These are phyloP conservation scores for Leptodactylus fallax DNA, from an alignment of 2,797 vertebrate genomes.

Conservation along the genomic window DNA sequence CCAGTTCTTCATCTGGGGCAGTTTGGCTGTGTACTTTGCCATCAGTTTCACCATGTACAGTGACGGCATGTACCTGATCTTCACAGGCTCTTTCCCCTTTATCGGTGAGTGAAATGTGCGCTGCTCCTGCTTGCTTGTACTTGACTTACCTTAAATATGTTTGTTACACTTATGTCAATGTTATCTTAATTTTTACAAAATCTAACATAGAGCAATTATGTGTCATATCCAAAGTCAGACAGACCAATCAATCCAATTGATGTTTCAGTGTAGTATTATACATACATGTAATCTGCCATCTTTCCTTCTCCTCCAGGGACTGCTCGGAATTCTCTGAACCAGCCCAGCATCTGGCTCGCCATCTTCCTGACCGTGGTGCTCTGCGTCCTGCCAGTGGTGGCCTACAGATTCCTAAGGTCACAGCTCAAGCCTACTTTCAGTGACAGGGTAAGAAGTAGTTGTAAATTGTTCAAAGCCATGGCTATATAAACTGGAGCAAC, in stretches of 20 bases:
- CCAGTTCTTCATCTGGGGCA: constrained; percentile 94
- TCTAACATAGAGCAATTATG: neutral
- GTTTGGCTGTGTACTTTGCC: constrained; percentile 90
- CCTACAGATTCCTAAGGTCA: constrained; percentile 80
- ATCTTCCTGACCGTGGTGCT: constrained; percentile 84
- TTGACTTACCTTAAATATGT: no score
- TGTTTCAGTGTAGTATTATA: neutral
- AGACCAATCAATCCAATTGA: neutral
- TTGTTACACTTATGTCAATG: no score
- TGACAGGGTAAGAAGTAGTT: constrained; percentile 81
- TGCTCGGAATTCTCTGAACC: constrained; percentile 85
- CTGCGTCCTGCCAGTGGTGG: constrained; percentile 84
- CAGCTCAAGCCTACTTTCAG: constrained; percentile 82
- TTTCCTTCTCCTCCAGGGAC: constrained; percentile 78
- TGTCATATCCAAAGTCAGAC: neutral
- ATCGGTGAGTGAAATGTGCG: constrained; percentile 80
- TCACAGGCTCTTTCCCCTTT: constrained; percentile 87
- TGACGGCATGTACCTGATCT: constrained; percentile 89
- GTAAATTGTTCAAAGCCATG: neutral
- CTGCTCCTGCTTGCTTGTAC: neutral
- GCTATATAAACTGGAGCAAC: neutral
- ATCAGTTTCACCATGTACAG: constrained; percentile 92
- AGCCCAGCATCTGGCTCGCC: constrained; percentile 88
- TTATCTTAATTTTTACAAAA: no score
- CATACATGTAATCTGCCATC: neutral